Base-by-base conservation (phyloP, 2,113 vertebrate species). In the Silurus glanis region DNA sequence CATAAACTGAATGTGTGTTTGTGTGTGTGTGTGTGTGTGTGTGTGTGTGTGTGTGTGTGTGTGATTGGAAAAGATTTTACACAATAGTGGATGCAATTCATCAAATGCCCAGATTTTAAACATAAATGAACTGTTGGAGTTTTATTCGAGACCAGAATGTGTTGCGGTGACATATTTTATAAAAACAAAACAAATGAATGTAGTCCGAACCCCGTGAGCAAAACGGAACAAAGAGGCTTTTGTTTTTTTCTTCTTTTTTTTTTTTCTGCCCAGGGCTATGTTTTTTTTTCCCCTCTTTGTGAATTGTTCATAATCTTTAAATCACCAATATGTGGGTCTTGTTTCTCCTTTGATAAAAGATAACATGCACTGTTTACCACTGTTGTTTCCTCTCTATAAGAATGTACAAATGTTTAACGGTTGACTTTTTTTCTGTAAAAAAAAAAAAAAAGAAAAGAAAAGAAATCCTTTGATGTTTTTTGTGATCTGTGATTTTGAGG, bases 291-390 rank as follows among this genome's bases (percentile, higher is more conserved):
- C 6, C 6, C 55, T 37, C 12, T 8, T 84, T 76, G 49, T 45
- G 37, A 66, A 84, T 87, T 88, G 84, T 86, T 86, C 80, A 69
- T 76, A 87, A 80, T 72, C 81, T 76, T 87, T 75, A 56, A 75
- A 51, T 55, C 71, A 85, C 72, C 80, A 74, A 85, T 85, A 80
- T 83, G 71, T 45, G 83, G 62, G 79, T 67, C 78, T 81, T 25
- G 13, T 84, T 84, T 87, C 83, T 78, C 79, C 51, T 80, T 87
- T 72, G 81, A 79, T 82, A 71, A 85, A 82, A 82, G 69, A 85
- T 80, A 82, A 64, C 82, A 83, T 89, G 80, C 88, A 89, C 88
- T 87, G 88, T 89, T 89, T 85, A 87, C 88, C 83, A 87, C 83
- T 82, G 45, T 86, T 84, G 67, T 58, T 85, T 53, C 78, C n/a